A percentile compares a stretch with the other conserved stretches of the same genome.
These are phyloP conservation scores for Himalopsyche tibetana DNA, from an alignment of 2,888 invertebrate species.

Conservation along the genomic window DNA sequence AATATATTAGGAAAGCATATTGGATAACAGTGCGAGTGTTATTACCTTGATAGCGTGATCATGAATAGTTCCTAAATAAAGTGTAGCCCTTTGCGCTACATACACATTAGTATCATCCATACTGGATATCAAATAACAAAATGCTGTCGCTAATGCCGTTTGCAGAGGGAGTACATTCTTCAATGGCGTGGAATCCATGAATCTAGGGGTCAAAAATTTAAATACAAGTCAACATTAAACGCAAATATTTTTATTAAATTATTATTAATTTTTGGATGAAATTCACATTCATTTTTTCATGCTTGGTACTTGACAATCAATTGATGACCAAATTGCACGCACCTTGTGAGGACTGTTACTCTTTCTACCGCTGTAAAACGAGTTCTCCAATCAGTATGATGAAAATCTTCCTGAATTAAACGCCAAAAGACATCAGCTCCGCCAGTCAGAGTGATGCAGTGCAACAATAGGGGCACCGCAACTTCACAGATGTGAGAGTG, in stretches of 20 bases:
- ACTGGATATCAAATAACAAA: constrained; percentile 96
- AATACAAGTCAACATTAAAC: too few species aligned
- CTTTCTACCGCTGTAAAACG: constrained; percentile 97
- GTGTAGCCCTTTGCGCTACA: constrained; percentile 94
- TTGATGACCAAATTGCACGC: neutral
- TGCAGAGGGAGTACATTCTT: constrained; percentile 90
- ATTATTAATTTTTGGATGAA: neutral
- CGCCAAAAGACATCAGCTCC: constrained; percentile 98
- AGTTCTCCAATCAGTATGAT: constrained; percentile 90
- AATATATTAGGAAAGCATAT: neutral
- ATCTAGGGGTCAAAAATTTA: constrained; percentile 72
- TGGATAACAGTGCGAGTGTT: constrained; percentile 51
- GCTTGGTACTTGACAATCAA: neutral
- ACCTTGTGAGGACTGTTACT: constrained; percentile 91
- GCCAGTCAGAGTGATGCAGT: constrained; percentile 94
- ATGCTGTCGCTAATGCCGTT: constrained; percentile 95
- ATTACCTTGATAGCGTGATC: constrained; percentile 89
- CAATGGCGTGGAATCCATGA: constrained; percentile 93
- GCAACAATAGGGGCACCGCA: constrained; percentile 93
- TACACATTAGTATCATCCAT: constrained; percentile 97
- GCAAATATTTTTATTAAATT: neutral
- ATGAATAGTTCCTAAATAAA: constrained; percentile 95
- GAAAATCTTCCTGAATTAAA: constrained; percentile 96
- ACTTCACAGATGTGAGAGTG: constrained; percentile 96
- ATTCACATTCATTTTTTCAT: neutral